Percentiles rank a stretch among this genome's conserved stretches.
These are phyloP conservation scores for Eupithecia insigniata DNA, from an alignment of 2,888 invertebrate genomes.

Conservation along the genomic window DNA sequence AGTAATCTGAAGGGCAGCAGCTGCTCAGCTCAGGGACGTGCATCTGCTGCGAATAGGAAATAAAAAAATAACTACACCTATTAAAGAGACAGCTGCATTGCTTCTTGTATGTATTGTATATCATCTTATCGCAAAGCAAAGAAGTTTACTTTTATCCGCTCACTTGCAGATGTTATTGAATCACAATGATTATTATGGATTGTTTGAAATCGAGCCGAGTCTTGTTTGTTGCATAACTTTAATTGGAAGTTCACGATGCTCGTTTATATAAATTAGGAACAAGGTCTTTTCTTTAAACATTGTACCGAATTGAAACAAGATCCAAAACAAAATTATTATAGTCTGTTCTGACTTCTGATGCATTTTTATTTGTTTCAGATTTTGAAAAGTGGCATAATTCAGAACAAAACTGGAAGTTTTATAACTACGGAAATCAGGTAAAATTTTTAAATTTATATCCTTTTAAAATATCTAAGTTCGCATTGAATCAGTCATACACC, in stretches of 20 bases:
- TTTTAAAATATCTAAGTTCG: neutral
- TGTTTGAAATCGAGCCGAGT: slow-evolving; percentile 20
- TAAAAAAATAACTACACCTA: slow-evolving; percentile 31
- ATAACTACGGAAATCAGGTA: slow-evolving; percentile 49
- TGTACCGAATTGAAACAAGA: slow-evolving; percentile 4
- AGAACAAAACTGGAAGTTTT: slow-evolving; percentile 53
- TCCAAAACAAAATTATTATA: neutral
- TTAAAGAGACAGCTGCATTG: slow-evolving; percentile 37
- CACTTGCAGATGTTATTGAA: slow-evolving; percentile 19
- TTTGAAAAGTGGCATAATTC: slow-evolving; percentile 32
- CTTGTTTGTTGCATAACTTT: slow-evolving; percentile 39
- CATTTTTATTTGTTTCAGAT: slow-evolving; percentile 56
- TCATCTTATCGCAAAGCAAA: slow-evolving; percentile 29
- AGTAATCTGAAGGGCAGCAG: slow-evolving; percentile 41
- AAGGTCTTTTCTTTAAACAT: slow-evolving; percentile 41
- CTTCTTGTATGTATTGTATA: slow-evolving; percentile 21
- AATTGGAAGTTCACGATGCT: slow-evolving; percentile 41
- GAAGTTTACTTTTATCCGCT: slow-evolving; percentile 15
- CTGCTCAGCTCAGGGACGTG: slow-evolving; percentile 34
- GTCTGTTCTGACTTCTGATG: slow-evolving; percentile 5
- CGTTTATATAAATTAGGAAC: slow-evolving; percentile 43
- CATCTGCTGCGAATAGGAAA: slow-evolving; percentile 36
- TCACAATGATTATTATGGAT: slow-evolving; percentile 13
- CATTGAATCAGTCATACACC: neutral
- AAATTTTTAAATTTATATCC: slow-evolving; percentile 37